phyloP scores from a whole-genome alignment of 2,113 vertebrate species.

The Orycteropus afer region DNA sequence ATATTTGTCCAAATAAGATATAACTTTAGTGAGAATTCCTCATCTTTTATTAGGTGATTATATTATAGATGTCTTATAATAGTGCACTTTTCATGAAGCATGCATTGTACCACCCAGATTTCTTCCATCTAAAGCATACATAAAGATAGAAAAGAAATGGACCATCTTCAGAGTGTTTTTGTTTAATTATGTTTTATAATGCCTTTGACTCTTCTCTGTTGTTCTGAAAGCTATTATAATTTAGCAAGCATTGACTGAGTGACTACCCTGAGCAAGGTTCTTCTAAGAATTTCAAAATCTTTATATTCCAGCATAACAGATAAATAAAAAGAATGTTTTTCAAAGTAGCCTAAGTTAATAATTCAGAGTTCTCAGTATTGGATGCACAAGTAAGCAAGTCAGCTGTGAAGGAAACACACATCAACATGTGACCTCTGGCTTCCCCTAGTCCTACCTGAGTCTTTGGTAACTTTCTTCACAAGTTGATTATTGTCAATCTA shows the following conservation, averaged over 20 bases:
- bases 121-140: background rate
- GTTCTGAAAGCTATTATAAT: background rate
- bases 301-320: background rate
- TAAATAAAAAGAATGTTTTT: background rate
- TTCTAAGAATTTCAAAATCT: background rate
- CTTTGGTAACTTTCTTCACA: background rate
- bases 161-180: background rate
- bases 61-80: background rate
- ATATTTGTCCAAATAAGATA: background rate
- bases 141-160: background rate
- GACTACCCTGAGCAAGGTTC: background rate
- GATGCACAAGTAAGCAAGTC: background rate
- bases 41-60: background rate
- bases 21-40: background rate
- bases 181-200: background rate
- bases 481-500: too few species aligned
- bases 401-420: background rate
- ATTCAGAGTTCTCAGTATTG: background rate
- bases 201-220: background rate
- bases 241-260: background rate
- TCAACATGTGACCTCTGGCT: background rate
- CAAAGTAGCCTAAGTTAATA: conserved; percentile 4
- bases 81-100: background rate
- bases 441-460: background rate
- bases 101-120: background rate